These are phyloP conservation scores for Austrolebias charrua DNA, from an alignment of 2,797 vertebrate species.

Conservation along the genomic window DNA sequence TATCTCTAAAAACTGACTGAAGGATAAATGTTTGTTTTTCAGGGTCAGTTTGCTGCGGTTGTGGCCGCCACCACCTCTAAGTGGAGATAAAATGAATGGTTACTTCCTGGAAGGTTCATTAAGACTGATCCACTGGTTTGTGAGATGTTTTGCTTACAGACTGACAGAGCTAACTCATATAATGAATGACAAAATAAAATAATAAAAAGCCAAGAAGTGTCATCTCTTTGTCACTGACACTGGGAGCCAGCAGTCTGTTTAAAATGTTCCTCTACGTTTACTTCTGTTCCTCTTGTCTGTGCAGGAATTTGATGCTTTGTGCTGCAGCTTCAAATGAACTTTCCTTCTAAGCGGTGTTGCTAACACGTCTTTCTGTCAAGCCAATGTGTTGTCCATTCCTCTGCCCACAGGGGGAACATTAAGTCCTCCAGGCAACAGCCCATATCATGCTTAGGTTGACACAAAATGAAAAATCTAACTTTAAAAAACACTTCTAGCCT, in stretches of 20 bases:
- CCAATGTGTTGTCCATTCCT: constrained; percentile 25
- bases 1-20: too few species aligned
- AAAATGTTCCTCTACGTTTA: constrained; percentile 64
- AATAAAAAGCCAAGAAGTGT: constrained; percentile 41
- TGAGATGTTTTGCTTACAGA: too few species aligned
- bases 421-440: constrained; percentile 36
- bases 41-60: too few species aligned
- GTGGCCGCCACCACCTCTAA: too few species aligned
- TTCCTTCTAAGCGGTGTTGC: constrained; percentile 43
- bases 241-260: constrained; percentile 44
- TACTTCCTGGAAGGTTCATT: too few species aligned
- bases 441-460: constrained; percentile 24
- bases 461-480: constrained; percentile 8
- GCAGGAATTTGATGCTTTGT: constrained; percentile 44
- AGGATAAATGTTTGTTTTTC: too few species aligned
- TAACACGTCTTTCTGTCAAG: constrained; percentile 37
- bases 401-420: constrained; percentile 23
- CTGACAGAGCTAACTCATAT: too few species aligned
- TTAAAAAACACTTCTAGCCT: constrained; percentile 4
- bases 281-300: constrained; percentile 59
- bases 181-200: neutral
- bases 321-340: constrained; percentile 42
- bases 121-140: too few species aligned
- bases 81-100: too few species aligned
- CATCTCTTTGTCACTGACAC: constrained; percentile 48